Percentiles rank a stretch among this genome's conserved stretches.
Evolutionary conservation across 2,113 vertebrate genomes (phyloP).

Genomic region (Cynopterus brachyotis): DNA sequence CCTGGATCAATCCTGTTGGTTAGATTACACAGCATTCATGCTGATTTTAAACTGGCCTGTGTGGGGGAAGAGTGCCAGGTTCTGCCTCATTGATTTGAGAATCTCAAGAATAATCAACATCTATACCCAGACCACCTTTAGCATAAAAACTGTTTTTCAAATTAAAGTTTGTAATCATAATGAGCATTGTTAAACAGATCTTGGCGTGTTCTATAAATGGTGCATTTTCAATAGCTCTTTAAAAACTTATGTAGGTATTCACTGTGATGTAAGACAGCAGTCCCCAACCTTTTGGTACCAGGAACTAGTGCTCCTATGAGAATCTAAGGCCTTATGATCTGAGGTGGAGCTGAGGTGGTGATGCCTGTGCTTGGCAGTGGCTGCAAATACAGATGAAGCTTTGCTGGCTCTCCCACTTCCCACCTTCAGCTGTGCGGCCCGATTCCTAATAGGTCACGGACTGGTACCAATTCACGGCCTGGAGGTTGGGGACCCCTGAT

Average conservation of each 20-base stretch:
- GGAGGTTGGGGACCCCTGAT: no score
- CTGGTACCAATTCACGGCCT: no score
- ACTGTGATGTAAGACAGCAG: no score
- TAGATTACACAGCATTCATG: conserved; percentile 85
- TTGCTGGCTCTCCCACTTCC: no score
- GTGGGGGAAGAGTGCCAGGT: conserved; percentile 43
- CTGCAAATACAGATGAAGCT: no score
- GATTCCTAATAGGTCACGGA: no score
- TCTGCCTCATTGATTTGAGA: conserved; percentile 73
- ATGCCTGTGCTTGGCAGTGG: no score
- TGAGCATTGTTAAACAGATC: conserved; percentile 76
- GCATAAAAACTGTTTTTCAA: conserved; percentile 78
- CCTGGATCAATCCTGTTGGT: conserved; percentile 87
- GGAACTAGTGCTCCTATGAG: no score
- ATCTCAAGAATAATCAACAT: conserved; percentile 78
- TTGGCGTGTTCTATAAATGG: conserved; percentile 53
- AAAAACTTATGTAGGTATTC: conserved; percentile 21
- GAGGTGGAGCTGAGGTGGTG: no score
- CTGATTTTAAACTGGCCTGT: conserved; percentile 81
- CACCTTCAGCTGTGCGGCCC: no score
- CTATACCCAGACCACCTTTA: conserved; percentile 72
- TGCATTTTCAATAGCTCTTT: conserved; percentile 48
- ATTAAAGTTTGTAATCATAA: conserved; percentile 50
- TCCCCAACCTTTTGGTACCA: no score
- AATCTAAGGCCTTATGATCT: no score